Base-by-base conservation (phyloP, 1,140 invertebrate species). In the Leptestheria dahalacensis region DNA sequence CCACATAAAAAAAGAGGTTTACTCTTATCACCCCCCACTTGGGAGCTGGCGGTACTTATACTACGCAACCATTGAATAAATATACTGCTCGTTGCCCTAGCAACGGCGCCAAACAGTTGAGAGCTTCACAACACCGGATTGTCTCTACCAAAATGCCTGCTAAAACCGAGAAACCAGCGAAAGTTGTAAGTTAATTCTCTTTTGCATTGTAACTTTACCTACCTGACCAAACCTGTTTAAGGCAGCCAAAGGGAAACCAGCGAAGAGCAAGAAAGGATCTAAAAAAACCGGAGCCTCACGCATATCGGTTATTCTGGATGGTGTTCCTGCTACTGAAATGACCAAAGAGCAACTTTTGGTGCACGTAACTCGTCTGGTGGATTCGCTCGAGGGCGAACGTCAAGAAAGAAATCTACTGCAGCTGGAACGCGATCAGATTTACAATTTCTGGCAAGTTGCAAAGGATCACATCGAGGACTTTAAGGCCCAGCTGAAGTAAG, bases 321-420 rank as follows among this genome's bases (percentile, higher is more conserved):
- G 90, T 47, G 83, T 92, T 9, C 83, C 91, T 46, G 91, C 90
- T 21, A 83, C 87, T 15, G 85, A 91, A 70, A 96, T 97, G 91
- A 84, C 83, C 20, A 80, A 90, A 67, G 91, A 96, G 69, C 91
- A 95, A 74, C 74, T 97, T 48, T 89, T 94, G 72, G 81, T 85
- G 58, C 93, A 94, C 68, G 82, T 88, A 9, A 74, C 85, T 25
- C 80, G 83, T 66, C 81, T 96, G n/a, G 82, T 89, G 67, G 88
- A 92, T 66, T 91, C 96, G 74, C 76, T 95, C 68, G 91, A 96
- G 67, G 79, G 88, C 49, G 92, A 96, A 73, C 77, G 91, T 65
- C 91, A 96, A 72, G 91, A 97, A 71, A 75, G 92, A 64, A 96
- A 96, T 71, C 95, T 87, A 69, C 95, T 96, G 66, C 92, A 96